Evolutionary conservation across 2,888 invertebrate species (phyloP).

Genomic region (Drosophila falleni): DNA sequence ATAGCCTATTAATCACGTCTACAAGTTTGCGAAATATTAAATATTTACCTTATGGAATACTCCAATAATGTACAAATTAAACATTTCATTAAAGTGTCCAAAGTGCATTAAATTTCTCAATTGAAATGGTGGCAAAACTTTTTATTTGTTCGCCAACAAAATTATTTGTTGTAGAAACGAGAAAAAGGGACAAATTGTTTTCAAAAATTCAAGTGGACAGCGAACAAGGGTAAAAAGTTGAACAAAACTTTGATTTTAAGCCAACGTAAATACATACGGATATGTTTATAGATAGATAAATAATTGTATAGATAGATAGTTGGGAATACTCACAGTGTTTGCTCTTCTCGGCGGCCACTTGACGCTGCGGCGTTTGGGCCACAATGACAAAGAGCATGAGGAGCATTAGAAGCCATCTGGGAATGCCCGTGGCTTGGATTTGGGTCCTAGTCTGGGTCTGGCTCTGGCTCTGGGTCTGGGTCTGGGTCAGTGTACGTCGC

Average conservation of each 20-base stretch:
- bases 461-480: constrained; percentile 1
- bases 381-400: constrained; percentile 82
- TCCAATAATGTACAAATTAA: constrained; percentile 4
- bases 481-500: constrained; percentile 21
- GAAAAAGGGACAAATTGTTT: constrained; percentile 53
- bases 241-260: constrained; percentile 49
- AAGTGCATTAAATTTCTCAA: constrained; percentile 22
- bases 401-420: constrained; percentile 84
- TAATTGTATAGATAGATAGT: constrained; percentile 2
- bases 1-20: neutral
- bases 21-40: neutral
- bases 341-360: constrained; percentile 85
- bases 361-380: constrained; percentile 77
- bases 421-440: constrained; percentile 46
- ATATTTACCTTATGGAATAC: too few species aligned
- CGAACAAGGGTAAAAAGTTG: constrained; percentile 56
- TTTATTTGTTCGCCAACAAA: constrained; percentile 31
- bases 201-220: constrained; percentile 41
- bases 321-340: constrained; percentile 84
- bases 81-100: constrained; percentile 45
- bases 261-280: constrained; percentile 16
- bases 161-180: constrained; percentile 33
- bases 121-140: constrained; percentile 32
- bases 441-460: neutral
- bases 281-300: constrained; percentile 11